Conservation (phyloP, 53 echinoderm and acorn worm genomes). For the Temnopleurus reevesii region DNA sequence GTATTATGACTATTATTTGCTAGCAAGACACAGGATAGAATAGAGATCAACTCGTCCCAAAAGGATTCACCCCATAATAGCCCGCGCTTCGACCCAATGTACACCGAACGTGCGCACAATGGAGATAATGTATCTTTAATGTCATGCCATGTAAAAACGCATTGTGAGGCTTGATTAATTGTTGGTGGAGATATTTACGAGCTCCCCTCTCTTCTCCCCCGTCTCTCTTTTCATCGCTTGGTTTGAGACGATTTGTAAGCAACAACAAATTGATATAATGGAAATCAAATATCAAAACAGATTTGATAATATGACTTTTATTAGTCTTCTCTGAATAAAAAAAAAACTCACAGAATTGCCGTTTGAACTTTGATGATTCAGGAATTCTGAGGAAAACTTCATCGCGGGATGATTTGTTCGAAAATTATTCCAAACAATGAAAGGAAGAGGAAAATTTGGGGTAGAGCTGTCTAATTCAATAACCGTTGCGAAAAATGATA, state of each 20-base stretch:
- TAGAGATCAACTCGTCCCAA: slow-evolving; percentile 22
- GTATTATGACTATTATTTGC: slow-evolving; percentile 35
- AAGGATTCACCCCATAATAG: background rate
- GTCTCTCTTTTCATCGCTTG: background rate
- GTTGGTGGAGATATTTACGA: background rate
- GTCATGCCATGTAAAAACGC: background rate
- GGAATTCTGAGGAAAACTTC: background rate
- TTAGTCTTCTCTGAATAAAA: background rate
- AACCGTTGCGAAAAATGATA: background rate
- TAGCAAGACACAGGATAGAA: background rate
- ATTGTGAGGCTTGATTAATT: slow-evolving; percentile 19
- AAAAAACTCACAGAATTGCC: background rate
- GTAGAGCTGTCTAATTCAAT: background rate
- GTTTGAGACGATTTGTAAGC: background rate
- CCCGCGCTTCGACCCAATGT: background rate
- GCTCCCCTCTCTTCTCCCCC: background rate
- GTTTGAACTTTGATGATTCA: background rate
- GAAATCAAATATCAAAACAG: background rate
- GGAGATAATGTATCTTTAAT: slow-evolving; percentile 21
- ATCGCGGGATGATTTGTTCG: background rate
- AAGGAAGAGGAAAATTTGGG: background rate
- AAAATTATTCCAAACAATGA: background rate
- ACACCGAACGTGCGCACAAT: background rate
- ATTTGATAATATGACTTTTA: background rate
- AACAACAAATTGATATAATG: background rate